Base-by-base conservation (phyloP, 2,113 vertebrate genomes). In the Damaliscus lunatus region DNA sequence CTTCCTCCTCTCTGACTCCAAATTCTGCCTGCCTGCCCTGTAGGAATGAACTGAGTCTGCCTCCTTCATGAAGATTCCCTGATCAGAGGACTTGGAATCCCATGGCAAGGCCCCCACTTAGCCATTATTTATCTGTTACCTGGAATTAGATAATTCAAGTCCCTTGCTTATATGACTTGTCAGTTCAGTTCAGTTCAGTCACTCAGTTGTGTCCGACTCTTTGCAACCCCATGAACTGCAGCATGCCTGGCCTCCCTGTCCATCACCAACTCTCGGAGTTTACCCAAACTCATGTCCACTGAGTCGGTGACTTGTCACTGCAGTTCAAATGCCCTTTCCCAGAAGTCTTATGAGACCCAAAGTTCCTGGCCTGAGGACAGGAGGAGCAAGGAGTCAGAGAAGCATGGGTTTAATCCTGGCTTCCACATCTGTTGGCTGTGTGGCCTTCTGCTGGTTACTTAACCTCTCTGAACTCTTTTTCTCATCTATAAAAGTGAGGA, bases 391-490 rank as follows among this genome's bases (percentile, higher is more conserved):
- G 31, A 53, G 19, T 53, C 74, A n/a, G 36, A 71, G 88, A 87
- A 33, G 40, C 50, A 52, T n/a, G 9, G 9, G 6, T 19, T 80
- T 27, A 40, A 33, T 67, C 31, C 88, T 64, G 23, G 57, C 14
- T 60, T 78, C 27, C 21, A 80, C 9, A 2, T 64, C 60, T 86
- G n/a, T 21, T 31, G 50, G 53, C 90, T 89, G 48, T 67, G 87
- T 89, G 92, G 40, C 21, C 62, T 23, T 91, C 50, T 21, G 33
- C 27, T 7, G 7, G 33, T 82, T 29, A 43, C 87, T 29, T 60
- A 55, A 16, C 43, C 78, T 89, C 94, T 96, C 43, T 90, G 59
- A 82, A 40, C 71, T 82, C 55, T 33, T n/a, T 25, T n/a, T 86
- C 43, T 43, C 23, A 16, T 74, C 57, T 52, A 7, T 25, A 23